Conservation (phyloP, 2,888 invertebrate species). For the Ethmia dodecea region DNA sequence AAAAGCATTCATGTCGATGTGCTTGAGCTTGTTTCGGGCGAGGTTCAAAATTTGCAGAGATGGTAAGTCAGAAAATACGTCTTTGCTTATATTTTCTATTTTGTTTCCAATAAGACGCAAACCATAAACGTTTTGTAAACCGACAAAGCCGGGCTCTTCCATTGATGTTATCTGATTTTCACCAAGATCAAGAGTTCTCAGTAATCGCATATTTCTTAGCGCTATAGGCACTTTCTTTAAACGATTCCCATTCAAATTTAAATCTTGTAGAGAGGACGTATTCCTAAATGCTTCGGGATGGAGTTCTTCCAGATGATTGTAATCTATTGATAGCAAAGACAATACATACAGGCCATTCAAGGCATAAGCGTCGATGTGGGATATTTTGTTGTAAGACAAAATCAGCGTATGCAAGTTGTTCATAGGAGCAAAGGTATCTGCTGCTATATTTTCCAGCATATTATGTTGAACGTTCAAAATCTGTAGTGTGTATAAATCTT, state of each 20-base stretch:
- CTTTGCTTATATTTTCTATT: conserved; percentile 87
- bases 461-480: conserved; percentile 92
- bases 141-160: conserved; percentile 89
- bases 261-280: conserved; percentile 92
- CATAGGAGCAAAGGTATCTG: conserved; percentile 93
- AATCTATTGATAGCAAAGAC: conserved; percentile 89
- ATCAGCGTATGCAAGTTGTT: conserved; percentile 94
- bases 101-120: conserved; percentile 93
- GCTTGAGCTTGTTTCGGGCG: conserved; percentile 88
- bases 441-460: conserved; percentile 87
- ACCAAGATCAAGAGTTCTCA: conserved; percentile 93
- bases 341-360: conserved; percentile 93
- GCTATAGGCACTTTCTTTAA: conserved; percentile 89
- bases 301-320: conserved; percentile 89
- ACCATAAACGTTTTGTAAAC: conserved; percentile 91
- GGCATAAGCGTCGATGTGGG: conserved; percentile 90
- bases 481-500: conserved; percentile 90
- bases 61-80: conserved; percentile 87
- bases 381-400: conserved; percentile 90
- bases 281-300: conserved; percentile 94
- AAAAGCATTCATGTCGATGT: conserved; percentile 89
- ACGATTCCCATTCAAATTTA: conserved; percentile 92
- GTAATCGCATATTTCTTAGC: conserved; percentile 88
- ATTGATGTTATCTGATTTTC: conserved; percentile 92
- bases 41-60: conserved; percentile 91